These are phyloP conservation scores for Agrotis ipsilon DNA, from an alignment of 2,888 invertebrate genomes.

Conservation along the genomic window DNA sequence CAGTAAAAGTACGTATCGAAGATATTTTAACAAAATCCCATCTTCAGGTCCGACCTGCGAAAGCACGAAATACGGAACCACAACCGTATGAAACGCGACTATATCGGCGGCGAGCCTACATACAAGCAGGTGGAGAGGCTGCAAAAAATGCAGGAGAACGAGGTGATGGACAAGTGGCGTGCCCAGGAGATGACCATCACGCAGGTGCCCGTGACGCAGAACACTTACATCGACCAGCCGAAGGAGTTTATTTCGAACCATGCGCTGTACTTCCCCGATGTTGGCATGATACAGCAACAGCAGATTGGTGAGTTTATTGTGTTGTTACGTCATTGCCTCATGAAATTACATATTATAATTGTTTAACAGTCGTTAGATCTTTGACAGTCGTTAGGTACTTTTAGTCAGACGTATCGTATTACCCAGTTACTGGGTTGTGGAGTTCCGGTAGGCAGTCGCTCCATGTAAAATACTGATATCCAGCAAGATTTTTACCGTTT, in stretches of 20 bases:
- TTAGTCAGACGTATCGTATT: too few relatives aligned
- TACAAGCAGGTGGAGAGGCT: constrained; percentile 86
- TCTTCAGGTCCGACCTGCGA: constrained; percentile 84
- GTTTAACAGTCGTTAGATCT: too few relatives aligned
- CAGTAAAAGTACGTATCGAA: background rate
- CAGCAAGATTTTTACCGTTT: too few relatives aligned
- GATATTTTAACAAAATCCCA: constrained; percentile 14
- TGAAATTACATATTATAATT: too few relatives aligned
- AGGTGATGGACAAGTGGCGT: constrained; percentile 68
- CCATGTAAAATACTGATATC: too few relatives aligned
- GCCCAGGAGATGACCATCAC: constrained; percentile 63
- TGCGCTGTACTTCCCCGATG: constrained; percentile 82
- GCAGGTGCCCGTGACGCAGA: constrained; percentile 71
- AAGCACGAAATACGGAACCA: constrained; percentile 87
- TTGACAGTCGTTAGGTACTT: too few relatives aligned
- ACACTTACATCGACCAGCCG: constrained; percentile 79
- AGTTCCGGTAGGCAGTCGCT: too few relatives aligned
- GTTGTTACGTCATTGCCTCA: too few relatives aligned
- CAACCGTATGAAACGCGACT: constrained; percentile 87
- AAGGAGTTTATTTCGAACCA: constrained; percentile 79
- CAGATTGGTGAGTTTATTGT: constrained; percentile 75
- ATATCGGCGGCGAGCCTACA: constrained; percentile 86
- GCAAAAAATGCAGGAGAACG: constrained; percentile 78
- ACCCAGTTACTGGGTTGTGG: too few relatives aligned
- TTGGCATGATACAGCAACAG: constrained; percentile 79